These are phyloP conservation scores for Tenthredo livida DNA, from an alignment of 2,888 invertebrate species.

Conservation along the genomic window DNA sequence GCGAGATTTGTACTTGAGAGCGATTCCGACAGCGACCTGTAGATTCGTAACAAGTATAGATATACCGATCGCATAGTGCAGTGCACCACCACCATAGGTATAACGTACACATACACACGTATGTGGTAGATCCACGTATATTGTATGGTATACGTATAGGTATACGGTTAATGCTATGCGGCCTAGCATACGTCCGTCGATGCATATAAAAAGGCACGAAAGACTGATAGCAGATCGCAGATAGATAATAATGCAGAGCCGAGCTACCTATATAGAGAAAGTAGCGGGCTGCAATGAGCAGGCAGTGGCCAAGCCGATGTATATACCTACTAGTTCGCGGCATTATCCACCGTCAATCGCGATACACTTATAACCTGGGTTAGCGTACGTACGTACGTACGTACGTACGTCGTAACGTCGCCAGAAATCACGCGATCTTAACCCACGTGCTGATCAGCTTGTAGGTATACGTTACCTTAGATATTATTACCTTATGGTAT, in stretches of 20 bases:
- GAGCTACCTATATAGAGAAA: conserved; percentile 33
- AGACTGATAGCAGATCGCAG: conserved; percentile 62
- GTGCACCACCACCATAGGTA: too few species aligned
- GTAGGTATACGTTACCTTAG: conserved; percentile 36
- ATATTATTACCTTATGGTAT: conserved; percentile 1
- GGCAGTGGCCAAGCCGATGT: conserved; percentile 28
- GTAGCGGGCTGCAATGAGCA: conserved; percentile 44
- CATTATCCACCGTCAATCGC: conserved; percentile 67
- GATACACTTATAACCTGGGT: conserved; percentile 57
- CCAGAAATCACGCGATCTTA: conserved; percentile 50
- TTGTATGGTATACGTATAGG: background rate
- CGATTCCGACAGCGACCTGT: background rate
- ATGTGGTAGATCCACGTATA: background rate
- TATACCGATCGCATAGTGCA: background rate
- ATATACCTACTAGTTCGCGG: conserved; percentile 59
- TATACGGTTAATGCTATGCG: conserved; percentile 27
- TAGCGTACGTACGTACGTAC: background rate
- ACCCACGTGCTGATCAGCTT: conserved; percentile 1
- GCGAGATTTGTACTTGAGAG: background rate
- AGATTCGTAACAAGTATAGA: background rate
- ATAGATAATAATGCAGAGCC: conserved; percentile 65
- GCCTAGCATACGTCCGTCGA: conserved; percentile 2
- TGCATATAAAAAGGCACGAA: conserved; percentile 56
- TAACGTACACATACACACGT: too few species aligned
- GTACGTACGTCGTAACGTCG: conserved; percentile 30